Evolutionary conservation across 1,140 invertebrate species (phyloP).

Genomic region (Saccostrea glomerata): DNA sequence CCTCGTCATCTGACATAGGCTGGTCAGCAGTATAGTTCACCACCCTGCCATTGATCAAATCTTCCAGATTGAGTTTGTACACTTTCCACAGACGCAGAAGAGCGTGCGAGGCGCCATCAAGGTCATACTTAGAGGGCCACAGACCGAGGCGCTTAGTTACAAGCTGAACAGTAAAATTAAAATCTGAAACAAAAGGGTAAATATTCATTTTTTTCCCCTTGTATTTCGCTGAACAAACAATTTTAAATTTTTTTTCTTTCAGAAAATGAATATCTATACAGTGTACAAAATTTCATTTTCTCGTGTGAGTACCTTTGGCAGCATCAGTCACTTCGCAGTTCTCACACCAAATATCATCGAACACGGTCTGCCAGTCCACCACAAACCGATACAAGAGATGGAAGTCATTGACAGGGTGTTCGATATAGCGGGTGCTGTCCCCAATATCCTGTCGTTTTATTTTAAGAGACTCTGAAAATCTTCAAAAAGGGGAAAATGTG

Average conservation of each 20-base stretch:
- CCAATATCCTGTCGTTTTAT: neutral
- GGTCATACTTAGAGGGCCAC: slow-evolving; percentile 42
- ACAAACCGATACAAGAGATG: slow-evolving; percentile 27
- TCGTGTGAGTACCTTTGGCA: neutral
- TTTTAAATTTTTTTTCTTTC: too few relatives aligned
- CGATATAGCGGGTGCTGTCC: neutral
- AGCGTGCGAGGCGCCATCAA: slow-evolving; percentile 38
- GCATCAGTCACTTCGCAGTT: neutral
- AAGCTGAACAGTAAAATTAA: slow-evolving; percentile 42
- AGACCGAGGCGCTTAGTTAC: slow-evolving; percentile 18
- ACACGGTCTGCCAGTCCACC: neutral
- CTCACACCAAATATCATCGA: slow-evolving; percentile 33
- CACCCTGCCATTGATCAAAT: slow-evolving; percentile 18
- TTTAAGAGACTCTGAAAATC: slow-evolving; percentile 21
- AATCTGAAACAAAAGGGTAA: slow-evolving; percentile 39
- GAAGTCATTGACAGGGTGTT: slow-evolving; percentile 27
- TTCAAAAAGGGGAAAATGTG: neutral
- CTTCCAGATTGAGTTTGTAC: slow-evolving; percentile 43
- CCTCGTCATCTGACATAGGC: slow-evolving; percentile 24
- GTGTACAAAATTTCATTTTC: too few relatives aligned
- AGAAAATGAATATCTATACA: too few relatives aligned
- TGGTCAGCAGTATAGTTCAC: neutral
- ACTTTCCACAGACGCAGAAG: slow-evolving; percentile 39
- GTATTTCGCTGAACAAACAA: too few relatives aligned
- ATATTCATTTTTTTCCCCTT: too few relatives aligned